A percentile compares a stretch with the other conserved stretches of the same genome.
These are phyloP conservation scores for Tonatia bakeri DNA, from an alignment of 2,113 vertebrate genomes.

Conservation along the genomic window DNA sequence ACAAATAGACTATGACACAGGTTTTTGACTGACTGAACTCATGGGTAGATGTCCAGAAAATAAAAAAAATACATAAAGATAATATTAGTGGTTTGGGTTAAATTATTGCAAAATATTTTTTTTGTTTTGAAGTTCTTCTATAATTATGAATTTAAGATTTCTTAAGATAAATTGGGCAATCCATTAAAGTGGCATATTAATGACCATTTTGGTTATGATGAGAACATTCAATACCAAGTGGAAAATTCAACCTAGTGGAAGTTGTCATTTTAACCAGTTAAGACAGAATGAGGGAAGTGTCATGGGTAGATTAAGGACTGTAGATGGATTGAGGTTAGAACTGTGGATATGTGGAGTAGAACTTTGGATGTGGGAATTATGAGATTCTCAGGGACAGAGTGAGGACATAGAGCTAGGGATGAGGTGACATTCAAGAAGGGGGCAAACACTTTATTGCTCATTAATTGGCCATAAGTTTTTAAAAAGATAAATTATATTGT, in stretches of 20 bases:
- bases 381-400: neutral
- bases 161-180: neutral
- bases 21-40: neutral
- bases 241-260: neutral
- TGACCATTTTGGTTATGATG: neutral
- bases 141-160: neutral
- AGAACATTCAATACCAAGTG: neutral
- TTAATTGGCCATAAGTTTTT: neutral
- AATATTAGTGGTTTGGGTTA: neutral
- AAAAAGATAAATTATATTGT: neutral
- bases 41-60: neutral
- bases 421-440: neutral
- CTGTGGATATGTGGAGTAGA: neutral
- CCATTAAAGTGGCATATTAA: neutral
- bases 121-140: neutral
- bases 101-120: neutral
- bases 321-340: neutral
- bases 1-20: neutral
- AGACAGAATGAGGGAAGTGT: neutral
- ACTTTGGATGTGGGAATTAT: neutral
- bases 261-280: neutral
- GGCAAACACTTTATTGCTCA: neutral
- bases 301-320: rapidly evolving
- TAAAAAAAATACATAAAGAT: neutral
- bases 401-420: neutral